These are phyloP conservation scores for Orestias chungarensis DNA, from an alignment of 2,797 vertebrate genomes.

Conservation along the genomic window DNA sequence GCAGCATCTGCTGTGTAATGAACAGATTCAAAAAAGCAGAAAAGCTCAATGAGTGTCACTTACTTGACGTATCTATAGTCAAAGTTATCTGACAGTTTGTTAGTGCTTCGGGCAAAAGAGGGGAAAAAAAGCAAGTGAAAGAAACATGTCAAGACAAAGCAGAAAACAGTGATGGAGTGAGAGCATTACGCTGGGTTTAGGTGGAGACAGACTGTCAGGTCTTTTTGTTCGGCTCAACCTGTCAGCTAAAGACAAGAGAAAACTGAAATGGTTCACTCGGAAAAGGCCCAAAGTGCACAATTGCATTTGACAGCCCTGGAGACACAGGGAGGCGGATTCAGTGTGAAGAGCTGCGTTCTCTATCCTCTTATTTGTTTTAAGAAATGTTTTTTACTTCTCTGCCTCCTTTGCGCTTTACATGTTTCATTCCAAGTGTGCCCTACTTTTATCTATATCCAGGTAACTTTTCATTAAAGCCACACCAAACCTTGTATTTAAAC, in stretches of 20 bases:
- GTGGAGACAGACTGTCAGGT: slow-evolving; percentile 61
- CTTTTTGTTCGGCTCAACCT: slow-evolving; percentile 70
- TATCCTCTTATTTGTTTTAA: slow-evolving; percentile 63
- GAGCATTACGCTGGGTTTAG: slow-evolving; percentile 45
- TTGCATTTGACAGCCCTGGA: slow-evolving; percentile 48
- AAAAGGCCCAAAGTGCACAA: slow-evolving; percentile 64
- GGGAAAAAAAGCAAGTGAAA: slow-evolving; percentile 15
- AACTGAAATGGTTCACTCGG: slow-evolving; percentile 68
- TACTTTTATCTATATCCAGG: slow-evolving; percentile 33
- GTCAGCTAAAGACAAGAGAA: slow-evolving; percentile 70
- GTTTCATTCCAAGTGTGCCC: slow-evolving; percentile 47
- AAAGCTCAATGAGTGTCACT: slow-evolving; percentile 45
- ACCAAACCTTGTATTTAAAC: slow-evolving; percentile 43
- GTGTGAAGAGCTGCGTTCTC: slow-evolving; percentile 51
- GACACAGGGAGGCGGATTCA: slow-evolving; percentile 41
- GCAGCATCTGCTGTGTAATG: slow-evolving; percentile 43
- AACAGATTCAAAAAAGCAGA: slow-evolving; percentile 37
- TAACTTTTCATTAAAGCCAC: slow-evolving; percentile 57
- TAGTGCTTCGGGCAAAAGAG: slow-evolving; percentile 41
- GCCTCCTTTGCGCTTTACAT: slow-evolving; percentile 18
- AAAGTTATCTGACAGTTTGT: slow-evolving; percentile 65
- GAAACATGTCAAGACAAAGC: slow-evolving; percentile 65
- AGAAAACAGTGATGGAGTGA: slow-evolving; percentile 64
- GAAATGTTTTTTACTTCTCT: slow-evolving; percentile 46
- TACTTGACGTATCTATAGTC: slow-evolving; percentile 54